Evolutionary conservation across 2,888 invertebrate genomes (phyloP).

Genomic region (Amphipyra tragopoginis): DNA sequence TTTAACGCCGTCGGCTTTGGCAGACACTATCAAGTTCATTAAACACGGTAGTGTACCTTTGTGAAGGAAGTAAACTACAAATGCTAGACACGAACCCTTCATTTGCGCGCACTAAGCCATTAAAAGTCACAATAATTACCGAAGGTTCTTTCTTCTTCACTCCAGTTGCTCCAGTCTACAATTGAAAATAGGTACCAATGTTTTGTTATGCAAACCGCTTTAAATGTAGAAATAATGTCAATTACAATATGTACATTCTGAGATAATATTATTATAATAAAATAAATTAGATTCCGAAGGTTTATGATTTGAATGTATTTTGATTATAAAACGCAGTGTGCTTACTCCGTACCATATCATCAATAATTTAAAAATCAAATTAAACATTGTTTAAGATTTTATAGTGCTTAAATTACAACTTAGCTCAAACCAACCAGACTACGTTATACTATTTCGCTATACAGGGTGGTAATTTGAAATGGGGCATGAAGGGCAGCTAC

Average conservation of each 20-base stretch:
- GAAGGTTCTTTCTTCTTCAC: constrained; percentile 44
- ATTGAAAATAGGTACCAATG: constrained; percentile 7
- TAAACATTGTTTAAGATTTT: no score
- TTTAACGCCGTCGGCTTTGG: constrained; percentile 17
- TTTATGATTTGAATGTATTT: no score
- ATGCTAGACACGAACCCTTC: constrained; percentile 66
- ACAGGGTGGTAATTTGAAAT: no score
- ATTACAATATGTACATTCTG: background rate
- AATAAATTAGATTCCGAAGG: no score
- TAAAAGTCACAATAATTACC: constrained; percentile 70
- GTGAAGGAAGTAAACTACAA: constrained; percentile 49
- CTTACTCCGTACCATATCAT: no score
- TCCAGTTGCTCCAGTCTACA: constrained; percentile 32
- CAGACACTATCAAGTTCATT: constrained; percentile 47
- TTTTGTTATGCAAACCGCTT: background rate
- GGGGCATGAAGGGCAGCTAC: no score
- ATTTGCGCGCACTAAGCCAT: constrained; percentile 64
- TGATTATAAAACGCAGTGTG: no score
- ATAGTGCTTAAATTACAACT: no score
- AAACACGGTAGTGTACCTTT: constrained; percentile 37
- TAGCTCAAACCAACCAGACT: no score
- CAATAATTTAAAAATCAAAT: no score
- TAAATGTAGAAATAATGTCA: background rate
- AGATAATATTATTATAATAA: no score
- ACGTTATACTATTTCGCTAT: no score